Base-by-base conservation (phyloP, 1,140 invertebrate genomes). In the Solen grandis region DNA sequence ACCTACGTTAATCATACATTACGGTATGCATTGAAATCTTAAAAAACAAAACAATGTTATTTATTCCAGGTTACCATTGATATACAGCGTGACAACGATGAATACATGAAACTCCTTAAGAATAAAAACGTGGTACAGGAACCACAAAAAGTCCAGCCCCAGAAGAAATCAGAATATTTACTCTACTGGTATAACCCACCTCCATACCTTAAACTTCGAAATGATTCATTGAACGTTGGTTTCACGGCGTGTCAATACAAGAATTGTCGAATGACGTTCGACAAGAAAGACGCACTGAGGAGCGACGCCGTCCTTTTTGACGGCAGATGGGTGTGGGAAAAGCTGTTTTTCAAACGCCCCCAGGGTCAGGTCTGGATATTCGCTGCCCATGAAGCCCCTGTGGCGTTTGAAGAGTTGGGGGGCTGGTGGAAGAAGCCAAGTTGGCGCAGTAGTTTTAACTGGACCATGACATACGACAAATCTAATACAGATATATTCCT, bases 401-500 rank as follows among this genome's bases (percentile, higher is more conserved):
- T 31, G 8, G 38, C 46, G 5, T 76, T 55, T 50, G 38, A 66
- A 4, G 41, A 66, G 31, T 10, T 55, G 4, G 74, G 74, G 27
- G 19, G 19, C 0, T 54, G 52, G 35, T 76, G 74, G 74, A 52
- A 36, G 29, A 25, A 66, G n/a, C 41, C 46, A 3, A 46, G 63
- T 22, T 76, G 74, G 74, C 41, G 62, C 5, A 25, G 66, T 25
- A 57, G 74, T 5, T 76, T 76, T 38, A 76, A 76, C 52, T 76
- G 60, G 60, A 76, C 74, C 27, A 76, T 76, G 74, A 65, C 62
- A 55, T 66, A 76, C 36, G 74, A 76, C 33, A 76, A 66, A 55
- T 25, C 52, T 19, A 76, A 65, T 31, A 76, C 74, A 0, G 74
- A 76, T 66, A 66, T 76, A 19, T 65, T 35, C 52, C 33, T 65